These are phyloP conservation scores for Plagiodera versicolora DNA, from an alignment of 2,888 invertebrate species.

Conservation along the genomic window DNA sequence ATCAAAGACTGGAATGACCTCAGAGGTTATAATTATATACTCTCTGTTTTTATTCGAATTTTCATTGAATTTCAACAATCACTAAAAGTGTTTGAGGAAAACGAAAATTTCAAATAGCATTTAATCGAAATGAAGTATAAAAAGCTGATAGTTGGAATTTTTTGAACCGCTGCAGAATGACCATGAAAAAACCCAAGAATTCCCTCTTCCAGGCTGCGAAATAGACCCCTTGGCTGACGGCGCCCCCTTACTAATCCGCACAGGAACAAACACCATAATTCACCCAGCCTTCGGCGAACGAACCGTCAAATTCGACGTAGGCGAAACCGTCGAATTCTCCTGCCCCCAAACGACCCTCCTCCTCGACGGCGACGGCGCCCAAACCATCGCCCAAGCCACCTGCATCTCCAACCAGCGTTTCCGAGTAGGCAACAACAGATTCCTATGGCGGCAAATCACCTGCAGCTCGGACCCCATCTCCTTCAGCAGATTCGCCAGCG, in stretches of 20 bases:
- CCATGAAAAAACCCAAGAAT: too few species aligned
- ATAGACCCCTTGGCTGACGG: constrained; percentile 19
- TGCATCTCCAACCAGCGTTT: constrained; percentile 41
- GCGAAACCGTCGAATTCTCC: constrained; percentile 25
- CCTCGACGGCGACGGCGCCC: constrained; percentile 21
- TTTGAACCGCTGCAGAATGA: too few species aligned
- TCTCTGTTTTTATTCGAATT: too few species aligned
- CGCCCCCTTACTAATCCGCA: constrained; percentile 22
- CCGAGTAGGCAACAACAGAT: constrained; percentile 27
- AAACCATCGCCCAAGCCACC: constrained; percentile 30
- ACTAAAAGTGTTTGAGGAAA: too few species aligned
- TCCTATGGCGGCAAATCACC: constrained; percentile 52
- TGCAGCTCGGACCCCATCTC: constrained; percentile 54
- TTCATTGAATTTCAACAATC: too few species aligned
- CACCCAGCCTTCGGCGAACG: constrained; percentile 25
- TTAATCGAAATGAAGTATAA: too few species aligned
- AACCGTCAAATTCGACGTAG: constrained; percentile 16
- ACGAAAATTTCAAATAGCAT: too few species aligned
- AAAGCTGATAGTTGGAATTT: too few species aligned
- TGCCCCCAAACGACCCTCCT: constrained; percentile 34
- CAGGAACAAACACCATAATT: constrained; percentile 20
- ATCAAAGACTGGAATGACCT: too few species aligned
- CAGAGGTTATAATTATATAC: too few species aligned
- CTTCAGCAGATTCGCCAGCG: constrained; percentile 51
- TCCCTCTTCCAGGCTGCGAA: constrained; percentile 30